Evolutionary conservation across 2,797 vertebrate genomes (phyloP).

Genomic region (Tangara arthus): DNA sequence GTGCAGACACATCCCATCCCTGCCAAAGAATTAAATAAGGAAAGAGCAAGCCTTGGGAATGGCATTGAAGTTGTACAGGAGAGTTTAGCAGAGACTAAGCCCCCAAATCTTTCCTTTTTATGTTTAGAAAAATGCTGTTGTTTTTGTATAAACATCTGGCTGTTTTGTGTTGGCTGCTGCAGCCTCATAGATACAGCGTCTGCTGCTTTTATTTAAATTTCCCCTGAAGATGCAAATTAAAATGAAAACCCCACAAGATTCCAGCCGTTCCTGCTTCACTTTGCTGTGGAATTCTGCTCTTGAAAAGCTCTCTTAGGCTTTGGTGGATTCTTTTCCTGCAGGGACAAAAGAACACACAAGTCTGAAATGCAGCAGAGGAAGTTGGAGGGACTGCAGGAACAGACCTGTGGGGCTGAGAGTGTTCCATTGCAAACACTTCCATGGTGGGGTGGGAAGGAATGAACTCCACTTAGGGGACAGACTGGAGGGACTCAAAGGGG

Average conservation of each 20-base stretch:
- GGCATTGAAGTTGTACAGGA: background rate
- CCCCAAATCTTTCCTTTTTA: background rate
- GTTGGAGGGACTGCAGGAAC: background rate
- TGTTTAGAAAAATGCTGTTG: background rate
- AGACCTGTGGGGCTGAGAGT: background rate
- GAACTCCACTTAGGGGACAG: background rate
- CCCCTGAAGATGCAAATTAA: background rate
- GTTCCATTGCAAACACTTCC: background rate
- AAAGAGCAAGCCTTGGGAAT: background rate
- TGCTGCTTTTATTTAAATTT: background rate
- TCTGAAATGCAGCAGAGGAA: background rate
- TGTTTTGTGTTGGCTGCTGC: background rate
- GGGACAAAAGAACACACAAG: background rate
- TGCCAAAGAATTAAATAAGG: background rate
- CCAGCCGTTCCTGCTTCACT: accelerated
- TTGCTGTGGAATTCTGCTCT: background rate
- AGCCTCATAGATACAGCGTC: background rate
- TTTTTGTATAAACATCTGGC: background rate
- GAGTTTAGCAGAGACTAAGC: background rate
- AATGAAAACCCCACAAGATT: background rate
- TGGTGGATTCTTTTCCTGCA: background rate
- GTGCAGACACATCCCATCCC: background rate
- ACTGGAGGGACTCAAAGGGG: background rate
- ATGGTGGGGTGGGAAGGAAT: background rate
- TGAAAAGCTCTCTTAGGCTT: background rate